Percentiles rank a stretch among this genome's conserved stretches.
Conservation (phyloP, 2,113 vertebrate species). For the Eptatretus burgeri region DNA sequence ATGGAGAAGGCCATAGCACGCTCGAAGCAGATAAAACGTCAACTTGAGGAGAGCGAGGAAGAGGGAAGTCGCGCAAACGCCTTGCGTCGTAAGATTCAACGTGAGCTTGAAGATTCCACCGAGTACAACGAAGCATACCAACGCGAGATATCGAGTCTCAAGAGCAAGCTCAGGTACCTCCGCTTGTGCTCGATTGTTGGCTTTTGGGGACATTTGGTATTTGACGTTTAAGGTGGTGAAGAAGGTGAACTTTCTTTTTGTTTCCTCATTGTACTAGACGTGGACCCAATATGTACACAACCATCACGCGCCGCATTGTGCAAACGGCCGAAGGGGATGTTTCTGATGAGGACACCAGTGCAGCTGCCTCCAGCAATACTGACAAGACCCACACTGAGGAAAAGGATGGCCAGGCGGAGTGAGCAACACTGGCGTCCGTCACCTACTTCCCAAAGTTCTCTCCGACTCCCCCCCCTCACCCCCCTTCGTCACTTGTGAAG, state of each 20-base stretch:
- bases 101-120: constrained; percentile 37
- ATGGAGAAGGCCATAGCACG: constrained; percentile 31
- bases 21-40: constrained; percentile 42
- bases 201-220: neutral
- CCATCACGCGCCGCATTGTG: constrained; percentile 1
- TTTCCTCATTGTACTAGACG: neutral
- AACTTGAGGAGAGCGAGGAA: constrained; percentile 49
- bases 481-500: too few species aligned
- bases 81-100: constrained; percentile 31
- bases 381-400: too few species aligned
- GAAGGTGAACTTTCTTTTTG: neutral
- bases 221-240: neutral
- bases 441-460: too few species aligned
- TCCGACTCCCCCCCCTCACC: too few species aligned
- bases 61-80: constrained; percentile 34
- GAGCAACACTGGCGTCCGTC: too few species aligned
- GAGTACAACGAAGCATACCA: constrained; percentile 35
- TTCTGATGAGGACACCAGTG: neutral
- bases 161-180: constrained; percentile 34
- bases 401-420: too few species aligned
- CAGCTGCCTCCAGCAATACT: too few species aligned
- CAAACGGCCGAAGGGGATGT: neutral
- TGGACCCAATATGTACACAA: neutral
- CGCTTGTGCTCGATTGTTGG: neutral
- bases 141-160: constrained; percentile 35